phyloP scores from a whole-genome alignment of 2,113 vertebrate species.

The Thinocorus orbignyianus region DNA sequence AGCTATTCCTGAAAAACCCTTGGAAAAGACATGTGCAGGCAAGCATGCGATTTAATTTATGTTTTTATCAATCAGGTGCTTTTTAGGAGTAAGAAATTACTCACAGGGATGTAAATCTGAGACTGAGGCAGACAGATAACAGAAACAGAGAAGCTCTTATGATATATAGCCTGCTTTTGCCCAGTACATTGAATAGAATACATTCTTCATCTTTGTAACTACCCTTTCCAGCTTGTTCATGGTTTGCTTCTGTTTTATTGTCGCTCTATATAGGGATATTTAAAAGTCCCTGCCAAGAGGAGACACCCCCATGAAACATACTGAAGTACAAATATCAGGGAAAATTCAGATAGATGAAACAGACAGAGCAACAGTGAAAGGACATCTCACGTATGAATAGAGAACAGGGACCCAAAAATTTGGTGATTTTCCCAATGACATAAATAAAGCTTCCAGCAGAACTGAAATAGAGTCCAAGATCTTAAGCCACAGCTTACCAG shows the following conservation, averaged over 20 bases:
- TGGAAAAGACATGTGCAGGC: neutral
- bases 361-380: neutral
- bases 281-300: neutral
- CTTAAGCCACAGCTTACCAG: neutral
- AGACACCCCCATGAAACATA: neutral
- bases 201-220: neutral
- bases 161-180: accelerated
- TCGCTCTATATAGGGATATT: neutral
- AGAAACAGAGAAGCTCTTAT: neutral
- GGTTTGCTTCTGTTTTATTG: neutral
- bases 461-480: neutral
- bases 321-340: neutral
- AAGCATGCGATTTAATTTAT: neutral
- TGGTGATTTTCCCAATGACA: neutral
- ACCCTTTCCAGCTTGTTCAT: neutral
- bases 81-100: neutral
- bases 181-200: neutral
- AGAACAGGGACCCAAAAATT: neutral
- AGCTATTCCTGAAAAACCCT: neutral
- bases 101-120: neutral
- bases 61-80: neutral
- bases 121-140: neutral
- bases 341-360: neutral
- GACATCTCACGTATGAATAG: neutral
- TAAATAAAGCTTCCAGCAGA: neutral